phyloP scores from a whole-genome alignment of 2,113 vertebrate species.

The Rynchops niger region DNA sequence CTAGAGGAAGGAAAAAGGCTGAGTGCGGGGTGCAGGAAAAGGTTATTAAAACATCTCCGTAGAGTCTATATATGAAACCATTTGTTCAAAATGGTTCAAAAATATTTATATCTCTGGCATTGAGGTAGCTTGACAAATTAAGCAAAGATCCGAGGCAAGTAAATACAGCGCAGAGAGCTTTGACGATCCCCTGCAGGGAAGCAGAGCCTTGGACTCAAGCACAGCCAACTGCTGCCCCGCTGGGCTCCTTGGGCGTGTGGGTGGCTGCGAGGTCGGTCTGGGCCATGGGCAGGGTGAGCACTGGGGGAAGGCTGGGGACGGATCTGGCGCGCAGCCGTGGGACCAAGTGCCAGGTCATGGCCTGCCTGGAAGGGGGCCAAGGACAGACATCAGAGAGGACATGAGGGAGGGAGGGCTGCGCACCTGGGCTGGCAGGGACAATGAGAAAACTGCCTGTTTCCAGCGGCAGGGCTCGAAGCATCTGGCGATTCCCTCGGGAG shows the following conservation, averaged over 20 bases:
- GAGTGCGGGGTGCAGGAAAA: not conserved
- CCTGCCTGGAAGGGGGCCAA: not conserved
- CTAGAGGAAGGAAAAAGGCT: not conserved
- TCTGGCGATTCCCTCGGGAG: fast-evolving
- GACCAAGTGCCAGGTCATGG: not conserved
- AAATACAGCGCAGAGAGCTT: not conserved
- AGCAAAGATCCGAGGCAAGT: not conserved
- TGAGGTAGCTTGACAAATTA: not conserved
- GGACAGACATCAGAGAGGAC: not conserved
- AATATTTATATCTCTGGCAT: not conserved
- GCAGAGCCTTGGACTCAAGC: not conserved
- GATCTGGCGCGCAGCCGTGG: not conserved
- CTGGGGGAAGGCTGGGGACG: not conserved
- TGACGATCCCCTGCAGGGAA: not conserved
- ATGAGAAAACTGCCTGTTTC: not conserved
- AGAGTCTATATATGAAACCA: not conserved
- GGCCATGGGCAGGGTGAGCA: not conserved
- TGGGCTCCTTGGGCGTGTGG: fast-evolving
- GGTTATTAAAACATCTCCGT: not conserved
- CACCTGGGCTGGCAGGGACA: not conserved
- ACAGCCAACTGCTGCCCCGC: not conserved
- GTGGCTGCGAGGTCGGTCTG: fast-evolving
- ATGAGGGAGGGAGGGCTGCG: fast-evolving
- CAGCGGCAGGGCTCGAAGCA: not conserved
- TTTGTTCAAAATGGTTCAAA: not conserved